phyloP scores from a whole-genome alignment of 2,113 vertebrate genomes.

The Myodes glareolus region DNA sequence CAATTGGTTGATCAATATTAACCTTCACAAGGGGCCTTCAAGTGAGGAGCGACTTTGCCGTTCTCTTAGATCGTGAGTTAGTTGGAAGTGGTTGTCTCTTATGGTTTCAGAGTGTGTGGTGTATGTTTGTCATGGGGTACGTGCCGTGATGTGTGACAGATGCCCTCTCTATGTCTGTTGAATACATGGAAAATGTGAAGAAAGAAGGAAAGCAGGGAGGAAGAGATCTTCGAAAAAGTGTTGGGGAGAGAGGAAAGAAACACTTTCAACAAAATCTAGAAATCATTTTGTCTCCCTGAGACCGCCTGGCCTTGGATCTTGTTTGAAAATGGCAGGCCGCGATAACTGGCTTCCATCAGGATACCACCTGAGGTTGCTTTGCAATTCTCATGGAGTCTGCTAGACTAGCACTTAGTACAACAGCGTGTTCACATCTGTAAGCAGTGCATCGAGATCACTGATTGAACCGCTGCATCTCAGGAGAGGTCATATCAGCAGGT shows the following conservation, averaged over 20 bases:
- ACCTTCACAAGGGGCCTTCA: neutral
- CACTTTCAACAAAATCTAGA: constrained; percentile 33
- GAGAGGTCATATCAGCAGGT: neutral
- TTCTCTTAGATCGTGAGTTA: neutral
- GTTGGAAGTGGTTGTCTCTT: neutral
- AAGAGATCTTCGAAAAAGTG: neutral
- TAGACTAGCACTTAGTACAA: constrained; percentile 8
- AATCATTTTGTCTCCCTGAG: constrained; percentile 21
- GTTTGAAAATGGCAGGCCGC: constrained; percentile 22
- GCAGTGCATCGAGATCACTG: neutral
- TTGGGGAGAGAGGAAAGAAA: neutral
- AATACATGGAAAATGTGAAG: neutral
- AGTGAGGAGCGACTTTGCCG: neutral
- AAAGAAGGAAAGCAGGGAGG: neutral
- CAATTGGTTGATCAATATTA: neutral
- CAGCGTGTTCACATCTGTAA: neutral
- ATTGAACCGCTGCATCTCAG: neutral
- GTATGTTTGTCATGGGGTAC: neutral
- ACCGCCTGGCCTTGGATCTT: neutral
- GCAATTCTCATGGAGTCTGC: neutral
- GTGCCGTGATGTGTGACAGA: neutral
- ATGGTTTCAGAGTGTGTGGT: neutral
- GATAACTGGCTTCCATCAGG: constrained; percentile 18
- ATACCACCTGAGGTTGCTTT: neutral
- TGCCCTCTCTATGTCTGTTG: neutral